Percentiles rank a stretch among this genome's conserved stretches.
These are phyloP conservation scores for Tortrix viridana DNA, from an alignment of 2,888 invertebrate species.

Conservation along the genomic window DNA sequence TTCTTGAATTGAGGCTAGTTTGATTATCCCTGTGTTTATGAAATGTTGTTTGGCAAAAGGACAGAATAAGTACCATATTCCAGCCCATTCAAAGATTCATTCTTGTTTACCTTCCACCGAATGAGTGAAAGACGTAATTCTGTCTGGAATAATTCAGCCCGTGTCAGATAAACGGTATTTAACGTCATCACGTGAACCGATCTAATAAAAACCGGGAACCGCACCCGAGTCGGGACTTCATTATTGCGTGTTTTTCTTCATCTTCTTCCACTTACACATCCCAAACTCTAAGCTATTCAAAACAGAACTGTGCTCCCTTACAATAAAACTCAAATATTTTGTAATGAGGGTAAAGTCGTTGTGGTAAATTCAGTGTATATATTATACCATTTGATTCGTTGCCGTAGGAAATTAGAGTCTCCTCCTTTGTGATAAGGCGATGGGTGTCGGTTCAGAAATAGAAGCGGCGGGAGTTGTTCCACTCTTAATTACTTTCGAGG, in stretches of 20 bases:
- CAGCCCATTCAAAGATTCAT: too few relatives aligned
- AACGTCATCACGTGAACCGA: constrained; percentile 31
- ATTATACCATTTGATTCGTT: constrained; percentile 25
- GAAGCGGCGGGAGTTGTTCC: constrained; percentile 36
- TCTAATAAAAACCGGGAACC: constrained; percentile 27
- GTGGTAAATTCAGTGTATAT: constrained; percentile 19
- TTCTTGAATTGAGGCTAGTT: too few relatives aligned
- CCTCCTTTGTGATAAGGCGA: constrained; percentile 1
- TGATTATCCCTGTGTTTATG: too few relatives aligned
- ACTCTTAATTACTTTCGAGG: constrained; percentile 37
- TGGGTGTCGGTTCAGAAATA: constrained; percentile 28
- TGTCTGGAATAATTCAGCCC: not conserved
- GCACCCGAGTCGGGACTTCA: constrained; percentile 7
- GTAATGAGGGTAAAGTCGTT: not conserved
- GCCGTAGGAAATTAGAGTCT: constrained; percentile 14
- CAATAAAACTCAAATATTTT: not conserved
- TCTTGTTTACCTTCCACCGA: too few relatives aligned
- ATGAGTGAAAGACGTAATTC: not conserved
- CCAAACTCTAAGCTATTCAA: constrained; percentile 2
- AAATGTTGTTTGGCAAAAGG: too few relatives aligned
- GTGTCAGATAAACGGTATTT: constrained; percentile 28
- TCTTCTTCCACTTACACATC: not conserved
- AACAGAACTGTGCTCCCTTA: not conserved
- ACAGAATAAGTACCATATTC: too few relatives aligned
- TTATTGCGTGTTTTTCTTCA: constrained; percentile 30